A percentile compares a stretch with the other conserved stretches of the same genome.
These are phyloP conservation scores for Blastomussa wellsi DNA, from an alignment of 92 coral and sea anemone genomes.

Conservation along the genomic window DNA sequence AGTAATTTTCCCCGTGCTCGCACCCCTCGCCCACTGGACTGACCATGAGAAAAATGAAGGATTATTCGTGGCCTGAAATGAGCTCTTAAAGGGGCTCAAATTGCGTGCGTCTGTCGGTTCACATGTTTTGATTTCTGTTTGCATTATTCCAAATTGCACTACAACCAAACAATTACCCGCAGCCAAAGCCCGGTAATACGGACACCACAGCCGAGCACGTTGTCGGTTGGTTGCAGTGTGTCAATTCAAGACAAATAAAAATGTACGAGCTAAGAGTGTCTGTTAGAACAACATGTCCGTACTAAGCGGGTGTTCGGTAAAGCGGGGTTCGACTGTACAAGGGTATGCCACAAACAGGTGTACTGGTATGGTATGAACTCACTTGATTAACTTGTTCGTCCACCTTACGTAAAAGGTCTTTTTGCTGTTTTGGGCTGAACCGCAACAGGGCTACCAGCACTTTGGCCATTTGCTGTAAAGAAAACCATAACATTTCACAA, in stretches of 20 bases:
- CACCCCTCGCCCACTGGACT: too few relatives aligned
- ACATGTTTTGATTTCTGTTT: not conserved
- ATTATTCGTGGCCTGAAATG: too few relatives aligned
- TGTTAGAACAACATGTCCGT: not conserved
- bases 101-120: not conserved
- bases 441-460: slow-evolving; percentile 89
- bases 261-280: not conserved
- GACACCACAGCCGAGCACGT: not conserved
- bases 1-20: too few relatives aligned
- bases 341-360: not conserved
- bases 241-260: too few relatives aligned
- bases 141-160: not conserved
- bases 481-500: not conserved
- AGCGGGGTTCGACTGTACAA: not conserved
- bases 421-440: slow-evolving; percentile 84
- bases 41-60: too few relatives aligned
- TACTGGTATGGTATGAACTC: not conserved
- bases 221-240: too few relatives aligned
- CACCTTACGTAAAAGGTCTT: slow-evolving; percentile 86
- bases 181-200: not conserved
- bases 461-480: slow-evolving; percentile 93
- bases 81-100: not conserved
- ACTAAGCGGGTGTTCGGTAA: not conserved
- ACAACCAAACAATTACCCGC: not conserved
- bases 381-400: slow-evolving; percentile 74